Percentiles rank a stretch among this genome's conserved stretches.
Evolutionary conservation across 2,888 invertebrate species (phyloP).

Genomic region (Ellobium chinense): DNA sequence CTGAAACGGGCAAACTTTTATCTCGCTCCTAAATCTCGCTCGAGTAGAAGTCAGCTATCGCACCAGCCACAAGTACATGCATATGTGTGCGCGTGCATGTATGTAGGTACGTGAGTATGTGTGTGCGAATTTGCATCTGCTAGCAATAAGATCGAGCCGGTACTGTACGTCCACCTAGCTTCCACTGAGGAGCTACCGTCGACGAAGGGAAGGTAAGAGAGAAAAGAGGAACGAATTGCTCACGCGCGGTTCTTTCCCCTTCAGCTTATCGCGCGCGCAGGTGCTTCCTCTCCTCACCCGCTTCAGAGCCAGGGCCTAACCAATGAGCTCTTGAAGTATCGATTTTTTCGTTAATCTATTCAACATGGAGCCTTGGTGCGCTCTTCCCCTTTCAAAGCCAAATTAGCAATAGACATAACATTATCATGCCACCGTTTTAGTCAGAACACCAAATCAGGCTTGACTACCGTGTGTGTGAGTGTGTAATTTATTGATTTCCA

Average conservation of each 20-base stretch:
- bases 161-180: too few relatives aligned
- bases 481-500: neutral
- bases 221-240: neutral
- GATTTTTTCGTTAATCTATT: slow-evolving; percentile 61
- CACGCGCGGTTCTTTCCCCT: neutral
- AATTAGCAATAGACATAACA: slow-evolving; percentile 37
- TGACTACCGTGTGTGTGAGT: neutral
- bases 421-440: slow-evolving; percentile 8
- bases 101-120: slow-evolving; percentile 3
- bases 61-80: neutral
- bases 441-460: neutral
- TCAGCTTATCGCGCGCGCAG: slow-evolving; percentile 12
- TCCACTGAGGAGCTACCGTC: neutral
- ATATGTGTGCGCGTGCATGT: slow-evolving; percentile 15
- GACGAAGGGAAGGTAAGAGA: neutral
- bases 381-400: slow-evolving; percentile 25
- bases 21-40: too few relatives aligned
- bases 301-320: slow-evolving; percentile 40
- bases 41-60: neutral
- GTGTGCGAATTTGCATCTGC: slow-evolving; percentile 14
- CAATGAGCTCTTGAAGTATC: slow-evolving; percentile 56
- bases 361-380: slow-evolving; percentile 54
- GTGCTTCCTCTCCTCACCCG: slow-evolving; percentile 24
- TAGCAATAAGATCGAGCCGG: too few relatives aligned
- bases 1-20: too few relatives aligned